Percentiles rank a stretch among this genome's conserved stretches.
phyloP scores from a whole-genome alignment of 1,140 invertebrate species.

The Oedothorax gibbosus region DNA sequence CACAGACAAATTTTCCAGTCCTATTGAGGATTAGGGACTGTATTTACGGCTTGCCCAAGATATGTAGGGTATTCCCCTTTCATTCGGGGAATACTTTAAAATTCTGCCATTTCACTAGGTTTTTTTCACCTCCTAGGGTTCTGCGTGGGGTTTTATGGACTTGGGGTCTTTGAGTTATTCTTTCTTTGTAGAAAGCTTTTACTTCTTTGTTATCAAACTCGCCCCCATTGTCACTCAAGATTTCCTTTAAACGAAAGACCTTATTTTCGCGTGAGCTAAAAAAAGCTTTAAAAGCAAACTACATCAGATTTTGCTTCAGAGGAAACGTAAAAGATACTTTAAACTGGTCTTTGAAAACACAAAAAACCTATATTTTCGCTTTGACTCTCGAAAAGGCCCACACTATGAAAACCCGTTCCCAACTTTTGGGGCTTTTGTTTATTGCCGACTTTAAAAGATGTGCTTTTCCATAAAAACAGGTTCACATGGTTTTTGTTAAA shows the following conservation, averaged over 20 bases:
- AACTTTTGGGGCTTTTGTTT: no score
- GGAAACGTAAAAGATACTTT: conserved; percentile 22
- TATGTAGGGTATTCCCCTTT: neutral
- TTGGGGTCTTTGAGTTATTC: conserved; percentile 45
- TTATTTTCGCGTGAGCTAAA: conserved; percentile 23
- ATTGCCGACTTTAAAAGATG: no score
- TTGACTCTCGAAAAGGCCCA: conserved; percentile 43
- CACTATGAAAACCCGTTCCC: no score
- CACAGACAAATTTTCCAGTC: conserved; percentile 11
- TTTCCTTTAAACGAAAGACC: conserved; percentile 5
- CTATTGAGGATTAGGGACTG: neutral
- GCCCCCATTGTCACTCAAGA: no score
- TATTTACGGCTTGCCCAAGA: neutral
- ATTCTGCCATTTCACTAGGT: conserved; percentile 7
- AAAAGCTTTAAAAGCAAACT: conserved; percentile 7
- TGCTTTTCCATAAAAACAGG: conserved; percentile 30
- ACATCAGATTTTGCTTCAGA: conserved; percentile 29
- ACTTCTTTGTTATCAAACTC: conserved; percentile 28
- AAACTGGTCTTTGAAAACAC: conserved; percentile 48
- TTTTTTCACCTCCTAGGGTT: conserved; percentile 26
- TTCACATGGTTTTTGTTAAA: no score
- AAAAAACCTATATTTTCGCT: conserved; percentile 28
- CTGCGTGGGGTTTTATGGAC: conserved; percentile 44
- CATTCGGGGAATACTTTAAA: neutral
- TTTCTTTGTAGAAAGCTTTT: conserved; percentile 2